These are phyloP conservation scores for Papilio xuthus DNA, from an alignment of 1,140 invertebrate genomes.

Conservation along the genomic window DNA sequence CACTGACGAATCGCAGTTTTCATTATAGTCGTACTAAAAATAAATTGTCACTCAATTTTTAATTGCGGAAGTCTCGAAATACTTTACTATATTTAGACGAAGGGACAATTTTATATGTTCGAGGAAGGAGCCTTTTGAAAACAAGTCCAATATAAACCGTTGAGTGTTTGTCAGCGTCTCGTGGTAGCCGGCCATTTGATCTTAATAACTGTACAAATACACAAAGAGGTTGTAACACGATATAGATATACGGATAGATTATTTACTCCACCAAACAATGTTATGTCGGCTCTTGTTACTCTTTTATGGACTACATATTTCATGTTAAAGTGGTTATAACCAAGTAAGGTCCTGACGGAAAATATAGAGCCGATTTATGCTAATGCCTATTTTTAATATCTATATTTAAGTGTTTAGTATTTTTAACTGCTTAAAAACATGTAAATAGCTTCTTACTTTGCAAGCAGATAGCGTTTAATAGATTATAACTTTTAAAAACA, in stretches of 20 bases:
- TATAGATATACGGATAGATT: slow-evolving; percentile 47
- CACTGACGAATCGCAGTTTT: slow-evolving; percentile 7
- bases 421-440: background rate
- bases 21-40: slow-evolving; percentile 3
- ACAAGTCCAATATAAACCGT: slow-evolving; percentile 50
- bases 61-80: slow-evolving; percentile 37
- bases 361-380: background rate
- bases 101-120: slow-evolving; percentile 43
- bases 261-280: slow-evolving; percentile 43
- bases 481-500: too few relatives aligned
- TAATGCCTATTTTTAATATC: background rate
- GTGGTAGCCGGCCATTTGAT: slow-evolving; percentile 57
- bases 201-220: slow-evolving; percentile 61
- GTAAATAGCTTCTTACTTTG: background rate
- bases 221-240: slow-evolving; percentile 56
- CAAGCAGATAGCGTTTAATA: too few relatives aligned
- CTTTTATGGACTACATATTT: slow-evolving; percentile 18
- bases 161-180: slow-evolving; percentile 37
- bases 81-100: slow-evolving; percentile 41
- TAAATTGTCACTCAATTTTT: slow-evolving; percentile 16
- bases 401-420: background rate
- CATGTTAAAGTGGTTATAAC: background rate
- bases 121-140: slow-evolving; percentile 47
- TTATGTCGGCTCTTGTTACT: slow-evolving; percentile 19
- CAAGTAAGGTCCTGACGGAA: background rate